Percentiles rank a stretch among this genome's conserved stretches.
These are phyloP conservation scores for Cybosia mesomella DNA, from an alignment of 2,888 invertebrate species.

Conservation along the genomic window DNA sequence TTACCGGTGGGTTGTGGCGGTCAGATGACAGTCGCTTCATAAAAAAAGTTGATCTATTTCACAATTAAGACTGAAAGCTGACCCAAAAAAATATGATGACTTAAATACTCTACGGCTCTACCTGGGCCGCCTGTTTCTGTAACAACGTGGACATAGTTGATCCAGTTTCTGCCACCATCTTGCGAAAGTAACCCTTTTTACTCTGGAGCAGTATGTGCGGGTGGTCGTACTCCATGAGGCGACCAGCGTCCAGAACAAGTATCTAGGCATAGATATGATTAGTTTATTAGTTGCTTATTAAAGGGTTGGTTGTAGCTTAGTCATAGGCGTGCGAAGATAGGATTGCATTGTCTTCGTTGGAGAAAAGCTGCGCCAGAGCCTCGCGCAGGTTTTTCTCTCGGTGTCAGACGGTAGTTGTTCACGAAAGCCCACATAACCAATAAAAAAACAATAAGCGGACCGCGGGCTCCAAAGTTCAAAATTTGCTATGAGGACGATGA, in stretches of 20 bases:
- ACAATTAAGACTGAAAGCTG: too few species aligned
- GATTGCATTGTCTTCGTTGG: neutral
- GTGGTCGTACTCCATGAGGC: conserved; percentile 90
- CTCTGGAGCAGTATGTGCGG: conserved; percentile 88
- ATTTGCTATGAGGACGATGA: too few species aligned
- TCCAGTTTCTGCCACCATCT: conserved; percentile 89
- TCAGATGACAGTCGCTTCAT: too few species aligned
- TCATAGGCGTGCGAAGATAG: neutral
- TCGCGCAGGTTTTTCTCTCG: too few species aligned
- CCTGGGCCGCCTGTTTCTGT: conserved; percentile 88
- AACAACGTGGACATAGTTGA: conserved; percentile 88
- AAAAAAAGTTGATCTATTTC: too few species aligned
- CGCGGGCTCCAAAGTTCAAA: too few species aligned
- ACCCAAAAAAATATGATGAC: neutral
- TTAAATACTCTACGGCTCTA: conserved; percentile 45
- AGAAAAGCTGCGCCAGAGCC: too few species aligned
- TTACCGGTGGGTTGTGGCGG: too few species aligned
- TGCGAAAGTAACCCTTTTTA: conserved; percentile 85
- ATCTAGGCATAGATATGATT: conserved; percentile 69
- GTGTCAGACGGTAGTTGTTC: too few species aligned
- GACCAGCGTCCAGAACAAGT: conserved; percentile 88
- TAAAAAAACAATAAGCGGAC: too few species aligned
- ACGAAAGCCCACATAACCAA: too few species aligned
- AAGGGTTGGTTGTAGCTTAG: neutral
- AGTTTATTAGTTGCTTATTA: neutral